These are phyloP conservation scores for Euleptes europaea DNA, from an alignment of 2,113 vertebrate species.

Conservation along the genomic window DNA sequence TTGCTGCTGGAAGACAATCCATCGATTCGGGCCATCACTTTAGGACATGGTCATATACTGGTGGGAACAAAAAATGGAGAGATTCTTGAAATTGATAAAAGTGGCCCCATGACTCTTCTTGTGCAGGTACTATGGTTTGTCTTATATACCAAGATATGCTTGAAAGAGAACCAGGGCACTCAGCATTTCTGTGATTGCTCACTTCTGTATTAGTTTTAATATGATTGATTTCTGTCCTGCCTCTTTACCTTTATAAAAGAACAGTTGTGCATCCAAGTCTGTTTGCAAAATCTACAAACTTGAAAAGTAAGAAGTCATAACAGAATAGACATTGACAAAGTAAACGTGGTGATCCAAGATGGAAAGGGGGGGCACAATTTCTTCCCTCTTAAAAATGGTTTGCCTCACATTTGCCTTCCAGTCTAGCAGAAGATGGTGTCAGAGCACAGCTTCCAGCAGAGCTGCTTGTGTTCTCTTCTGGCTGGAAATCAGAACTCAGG, in stretches of 20 bases:
- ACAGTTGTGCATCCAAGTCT: not conserved
- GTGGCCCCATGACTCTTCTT: conserved; percentile 91
- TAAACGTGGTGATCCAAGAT: not conserved
- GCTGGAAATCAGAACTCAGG: not conserved
- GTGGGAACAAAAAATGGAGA: conserved; percentile 98
- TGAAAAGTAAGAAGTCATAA: not conserved
- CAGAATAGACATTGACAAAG: not conserved
- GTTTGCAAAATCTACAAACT: not conserved
- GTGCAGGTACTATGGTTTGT: conserved; percentile 77
- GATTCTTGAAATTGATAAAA: conserved; percentile 97
- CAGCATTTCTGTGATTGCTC: not conserved
- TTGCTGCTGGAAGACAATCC: conserved; percentile 97
- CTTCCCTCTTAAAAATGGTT: not conserved
- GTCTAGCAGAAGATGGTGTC: not conserved
- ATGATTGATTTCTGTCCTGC: not conserved
- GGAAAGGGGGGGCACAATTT: not conserved
- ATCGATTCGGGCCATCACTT: conserved; percentile 92
- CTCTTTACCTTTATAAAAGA: not conserved
- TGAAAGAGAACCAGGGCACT: not conserved
- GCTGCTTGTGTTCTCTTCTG: not conserved
- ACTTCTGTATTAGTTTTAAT: not conserved
- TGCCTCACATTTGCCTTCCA: not conserved
- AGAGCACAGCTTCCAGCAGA: not conserved
- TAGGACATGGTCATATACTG: conserved; percentile 95
- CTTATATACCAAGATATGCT: not conserved